Conservation (phyloP, 2,888 invertebrate species). For the Ptychoptera contaminata region DNA sequence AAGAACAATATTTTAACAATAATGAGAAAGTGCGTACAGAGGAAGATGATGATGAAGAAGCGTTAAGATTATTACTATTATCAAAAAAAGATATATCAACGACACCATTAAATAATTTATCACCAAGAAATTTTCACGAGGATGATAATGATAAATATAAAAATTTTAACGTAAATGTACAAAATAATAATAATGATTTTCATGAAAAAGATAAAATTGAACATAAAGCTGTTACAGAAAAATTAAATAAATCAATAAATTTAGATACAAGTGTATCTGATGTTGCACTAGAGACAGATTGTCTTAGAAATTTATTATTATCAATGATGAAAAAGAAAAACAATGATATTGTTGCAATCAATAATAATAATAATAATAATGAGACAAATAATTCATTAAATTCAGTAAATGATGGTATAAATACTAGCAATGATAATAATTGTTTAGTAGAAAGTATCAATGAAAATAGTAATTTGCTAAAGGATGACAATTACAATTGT, state of each 20-base stretch:
- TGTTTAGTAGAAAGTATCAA: too few relatives aligned
- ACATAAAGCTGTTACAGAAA: not conserved
- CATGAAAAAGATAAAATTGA: not conserved
- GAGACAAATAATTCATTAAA: not conserved
- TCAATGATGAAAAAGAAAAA: conserved; percentile 17
- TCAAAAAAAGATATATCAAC: conserved; percentile 18
- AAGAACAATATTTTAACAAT: not conserved
- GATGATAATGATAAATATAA: not conserved
- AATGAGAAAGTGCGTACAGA: too few relatives aligned
- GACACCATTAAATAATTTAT: too few relatives aligned
- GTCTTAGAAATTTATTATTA: conserved; percentile 17
- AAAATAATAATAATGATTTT: not conserved
- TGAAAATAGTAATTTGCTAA: too few relatives aligned
- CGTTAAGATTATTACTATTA: conserved; percentile 22
- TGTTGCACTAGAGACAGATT: conserved; percentile 14
- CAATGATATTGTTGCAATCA: not conserved
- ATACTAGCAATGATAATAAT: too few relatives aligned
- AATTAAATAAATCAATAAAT: not conserved
- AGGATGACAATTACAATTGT: too few relatives aligned
- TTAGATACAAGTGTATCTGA: not conserved
- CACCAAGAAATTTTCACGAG: conserved; percentile 6
- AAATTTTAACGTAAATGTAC: not conserved
- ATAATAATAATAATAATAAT: not conserved
- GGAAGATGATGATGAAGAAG: conserved; percentile 21
- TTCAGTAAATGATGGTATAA: not conserved